Base-by-base conservation (phyloP, 1,140 invertebrate genomes). In the Dreissena polymorpha region DNA sequence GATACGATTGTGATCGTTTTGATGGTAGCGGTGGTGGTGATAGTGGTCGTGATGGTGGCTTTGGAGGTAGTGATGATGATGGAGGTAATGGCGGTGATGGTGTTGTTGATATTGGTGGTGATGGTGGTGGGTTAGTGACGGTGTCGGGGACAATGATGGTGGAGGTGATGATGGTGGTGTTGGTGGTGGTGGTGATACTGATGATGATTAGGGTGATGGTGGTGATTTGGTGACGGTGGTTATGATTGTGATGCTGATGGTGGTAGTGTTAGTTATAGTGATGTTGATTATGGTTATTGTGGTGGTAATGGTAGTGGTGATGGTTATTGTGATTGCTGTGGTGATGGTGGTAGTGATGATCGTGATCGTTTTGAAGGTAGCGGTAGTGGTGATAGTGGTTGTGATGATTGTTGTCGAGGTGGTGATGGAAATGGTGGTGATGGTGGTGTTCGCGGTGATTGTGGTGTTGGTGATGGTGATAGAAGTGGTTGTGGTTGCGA, bases 61-160 rank as follows among this genome's bases (percentile, higher is more conserved):
- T 23, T 68, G 65, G 65, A 5, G 16, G 8, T 68, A 14, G 25
- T 68, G 25, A 23, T 23, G 25, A 39, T n/a, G 16, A 7, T 23
- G 5, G 65, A 7, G 25, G 29, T 68, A n/a, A 18, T 68, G 25
- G 25, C 18, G 29, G 29, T 68, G 3, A 5, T 68, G 3, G 65
- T 8, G 29, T 5, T 27, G 69, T 73, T 83, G 23, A 69, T 27
- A 65, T 74, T 29, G 70, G 55, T 67, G 23, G 81, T 25, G 63
- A 71, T 64, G 51, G 75, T 65, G 67, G 21, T 60, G 21, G 57
- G 57, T 2, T 60, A 10, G 57, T 60, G 21, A 23, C 63, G 27
- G 71, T 60, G 3, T 18, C 10, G 21, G 57, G 2, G 57, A 23
- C 12, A 12, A 10, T 60, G 57, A 10, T 23, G 2, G 57, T 60